Base-by-base conservation (phyloP, 1,140 invertebrate species). In the Pogonognathellus flavescens region DNA sequence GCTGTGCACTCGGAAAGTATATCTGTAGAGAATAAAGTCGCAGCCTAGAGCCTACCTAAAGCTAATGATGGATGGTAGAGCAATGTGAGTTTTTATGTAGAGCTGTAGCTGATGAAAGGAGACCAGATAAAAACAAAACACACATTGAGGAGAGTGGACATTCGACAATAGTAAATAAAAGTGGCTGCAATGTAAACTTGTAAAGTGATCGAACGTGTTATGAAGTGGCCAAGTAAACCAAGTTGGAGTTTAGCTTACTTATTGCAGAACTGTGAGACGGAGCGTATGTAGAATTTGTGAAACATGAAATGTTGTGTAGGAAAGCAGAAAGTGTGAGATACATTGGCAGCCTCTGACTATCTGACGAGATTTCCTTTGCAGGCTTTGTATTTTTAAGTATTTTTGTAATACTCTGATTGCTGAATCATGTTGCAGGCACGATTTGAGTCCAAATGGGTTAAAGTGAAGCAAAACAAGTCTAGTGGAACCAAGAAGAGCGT, bases 271-370 rank as follows among this genome's bases (percentile, higher is more conserved):
- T 5, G 62, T 31, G 20, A 25, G 22, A 66, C 59, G 20, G 20
- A 22, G 62, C 25, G 3, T 66, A 41, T 66, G 62, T 25, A 66
- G 14, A 66, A 66, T 22, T 4, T n/a, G 18, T 60, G 59, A 18
- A 60, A 20, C 59, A 60, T 60, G 18, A 60, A 60, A 66, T 25
- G 25, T 25, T 66, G 20, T 66, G 62, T 76, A 49, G 13, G 31
- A 70, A 76, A 76, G 70, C 70, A 76, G 70, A 76, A 76, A 76
- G 70, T 76, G 70, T 76, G 70, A 76, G 41, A 8, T 49, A n/a
- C n/a, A 22, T 31, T 72, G 66, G 66, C 3, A n/a, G n/a, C n/a
- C n/a, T n/a, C n/a, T n/a, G n/a, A n/a, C n/a, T n/a, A 9, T 22
- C 25, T 22, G n/a, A 8, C 57, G n/a, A 60, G 20, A 60, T 20